These are phyloP conservation scores for Dolichopus griseipennis DNA, from an alignment of 2,888 invertebrate genomes.

Conservation along the genomic window DNA sequence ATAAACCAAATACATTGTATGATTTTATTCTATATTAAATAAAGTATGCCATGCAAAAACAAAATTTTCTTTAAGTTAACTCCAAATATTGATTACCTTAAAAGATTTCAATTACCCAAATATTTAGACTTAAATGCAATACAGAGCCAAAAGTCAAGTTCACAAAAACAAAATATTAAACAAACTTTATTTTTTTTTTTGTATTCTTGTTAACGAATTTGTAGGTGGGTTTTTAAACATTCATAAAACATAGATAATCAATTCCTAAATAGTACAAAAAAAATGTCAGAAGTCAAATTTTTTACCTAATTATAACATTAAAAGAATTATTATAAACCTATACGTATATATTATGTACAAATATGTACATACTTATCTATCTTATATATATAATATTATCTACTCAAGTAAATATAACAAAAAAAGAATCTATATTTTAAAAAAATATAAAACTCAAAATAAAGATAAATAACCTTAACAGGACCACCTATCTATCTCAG, in stretches of 20 bases:
- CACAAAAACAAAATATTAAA: not conserved
- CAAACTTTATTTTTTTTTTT: too few species aligned
- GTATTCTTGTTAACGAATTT: not conserved
- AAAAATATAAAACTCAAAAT: not conserved
- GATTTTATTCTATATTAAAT: too few species aligned
- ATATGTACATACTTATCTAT: too few species aligned
- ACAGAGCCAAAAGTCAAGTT: not conserved
- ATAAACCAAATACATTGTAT: too few species aligned
- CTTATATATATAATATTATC: too few species aligned
- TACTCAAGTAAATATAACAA: too few species aligned
- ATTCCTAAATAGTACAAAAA: not conserved
- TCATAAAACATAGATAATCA: not conserved
- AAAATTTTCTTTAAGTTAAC: too few species aligned
- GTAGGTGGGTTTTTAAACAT: not conserved
- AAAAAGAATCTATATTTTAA: too few species aligned
- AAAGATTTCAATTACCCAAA: too few species aligned
- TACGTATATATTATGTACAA: not conserved
- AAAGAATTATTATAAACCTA: not conserved
- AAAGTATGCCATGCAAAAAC: too few species aligned
- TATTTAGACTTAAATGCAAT: too few species aligned
- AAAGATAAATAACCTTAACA: not conserved
- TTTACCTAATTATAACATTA: constrained; percentile 1
- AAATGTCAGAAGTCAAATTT: not conserved
- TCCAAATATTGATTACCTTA: too few species aligned
- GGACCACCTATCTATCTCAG: not conserved